Percentiles rank a stretch among this genome's conserved stretches.
Evolutionary conservation across 2,888 invertebrate species (phyloP).

Genomic region (Resseliella maxima): DNA sequence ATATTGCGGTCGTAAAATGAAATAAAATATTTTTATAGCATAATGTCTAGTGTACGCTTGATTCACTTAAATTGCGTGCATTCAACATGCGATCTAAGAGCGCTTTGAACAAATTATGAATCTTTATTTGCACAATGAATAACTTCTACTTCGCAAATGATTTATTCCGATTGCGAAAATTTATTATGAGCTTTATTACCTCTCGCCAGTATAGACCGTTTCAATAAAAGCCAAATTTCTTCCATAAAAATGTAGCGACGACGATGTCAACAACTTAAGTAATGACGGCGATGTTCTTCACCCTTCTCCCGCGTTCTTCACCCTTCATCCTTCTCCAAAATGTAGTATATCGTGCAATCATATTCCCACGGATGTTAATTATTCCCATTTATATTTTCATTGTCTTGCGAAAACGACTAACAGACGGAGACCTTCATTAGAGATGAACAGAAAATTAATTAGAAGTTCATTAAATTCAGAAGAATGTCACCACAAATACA

Average conservation of each 20-base stretch:
- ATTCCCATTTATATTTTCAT: not conserved
- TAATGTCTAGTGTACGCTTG: not conserved
- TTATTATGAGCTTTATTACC: not conserved
- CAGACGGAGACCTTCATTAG: not conserved
- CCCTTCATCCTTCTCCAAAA: too few species aligned
- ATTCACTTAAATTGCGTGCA: not conserved
- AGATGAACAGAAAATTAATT: conserved; percentile 25
- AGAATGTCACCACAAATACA: conserved; percentile 1
- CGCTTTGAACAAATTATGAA: not conserved
- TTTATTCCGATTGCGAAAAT: conserved; percentile 22
- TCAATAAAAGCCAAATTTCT: not conserved
- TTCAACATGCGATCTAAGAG: not conserved
- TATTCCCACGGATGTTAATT: too few species aligned
- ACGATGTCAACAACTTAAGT: too few species aligned
- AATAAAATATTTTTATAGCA: not conserved
- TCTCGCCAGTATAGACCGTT: not conserved
- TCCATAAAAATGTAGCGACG: too few species aligned
- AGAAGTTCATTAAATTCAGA: conserved; percentile 1
- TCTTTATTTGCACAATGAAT: conserved; percentile 11
- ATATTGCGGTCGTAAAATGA: not conserved
- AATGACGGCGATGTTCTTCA: too few species aligned
- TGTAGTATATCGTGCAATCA: too few species aligned
- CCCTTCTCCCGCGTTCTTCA: too few species aligned
- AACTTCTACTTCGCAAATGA: not conserved
- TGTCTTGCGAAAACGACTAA: not conserved